phyloP scores from a whole-genome alignment of 2,797 vertebrate species.

The Darevskia nairensis region DNA sequence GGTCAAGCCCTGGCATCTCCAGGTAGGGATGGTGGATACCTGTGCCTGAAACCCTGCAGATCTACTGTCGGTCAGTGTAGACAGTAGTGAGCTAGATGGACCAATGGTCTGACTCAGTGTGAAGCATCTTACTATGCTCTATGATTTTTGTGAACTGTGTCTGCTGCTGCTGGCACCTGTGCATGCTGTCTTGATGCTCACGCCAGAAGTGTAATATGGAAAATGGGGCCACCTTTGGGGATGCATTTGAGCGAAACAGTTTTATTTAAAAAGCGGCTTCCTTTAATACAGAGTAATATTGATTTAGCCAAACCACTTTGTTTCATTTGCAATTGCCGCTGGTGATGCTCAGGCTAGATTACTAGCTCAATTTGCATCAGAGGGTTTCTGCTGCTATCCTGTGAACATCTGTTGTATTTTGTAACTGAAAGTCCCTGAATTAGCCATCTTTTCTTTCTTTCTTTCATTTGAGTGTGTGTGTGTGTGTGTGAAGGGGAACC shows the following conservation, averaged over 20 bases:
- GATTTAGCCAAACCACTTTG: neutral
- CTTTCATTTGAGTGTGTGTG: neutral
- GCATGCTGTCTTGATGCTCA: no score
- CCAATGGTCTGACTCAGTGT: no score
- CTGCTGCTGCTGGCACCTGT: no score
- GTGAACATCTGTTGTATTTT: slow-evolving; percentile 34
- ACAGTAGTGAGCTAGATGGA: no score
- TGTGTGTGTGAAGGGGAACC: no score
- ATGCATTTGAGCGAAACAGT: neutral
- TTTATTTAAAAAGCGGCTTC: neutral
- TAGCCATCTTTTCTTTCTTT: neutral
- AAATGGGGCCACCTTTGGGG: neutral
- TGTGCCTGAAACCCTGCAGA: no score
- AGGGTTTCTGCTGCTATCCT: slow-evolving; percentile 24
- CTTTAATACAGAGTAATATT: neutral
- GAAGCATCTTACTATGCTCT: no score
- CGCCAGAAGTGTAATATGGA: no score
- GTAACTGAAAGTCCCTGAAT: slow-evolving; percentile 27
- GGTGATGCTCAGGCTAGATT: neutral
- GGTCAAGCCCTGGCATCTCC: no score
- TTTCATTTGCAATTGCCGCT: slow-evolving; percentile 9
- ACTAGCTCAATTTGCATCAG: neutral
- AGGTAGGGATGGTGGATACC: no score
- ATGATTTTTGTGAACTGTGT: no score
- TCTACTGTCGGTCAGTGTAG: no score